Conservation (phyloP, 2,113 vertebrate species). For the human region GRCh38 chrX:137926501-137927000, state of each 20-base stretch:
- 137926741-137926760: slow-evolving; percentile 56
- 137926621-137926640: slow-evolving; percentile 18
- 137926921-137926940: slow-evolving; percentile 13
- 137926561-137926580: background rate
- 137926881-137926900: slow-evolving; percentile 57
- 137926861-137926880: slow-evolving; percentile 69
- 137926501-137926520: background rate
- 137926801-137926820: slow-evolving; percentile 69
- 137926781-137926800: slow-evolving; percentile 70
- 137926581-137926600: slow-evolving; percentile 37
- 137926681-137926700: slow-evolving; percentile 52
- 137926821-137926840: slow-evolving; percentile 73
- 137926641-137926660: slow-evolving; percentile 9
- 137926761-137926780: slow-evolving; percentile 59
- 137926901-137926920: slow-evolving; percentile 38
- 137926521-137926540: background rate
- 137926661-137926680: slow-evolving; percentile 1
- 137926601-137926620: slow-evolving; percentile 12
- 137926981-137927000: slow-evolving; percentile 64
- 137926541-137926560: background rate
- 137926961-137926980: slow-evolving; percentile 44
- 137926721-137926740: slow-evolving; percentile 62
- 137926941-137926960: slow-evolving; percentile 49
- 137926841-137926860: slow-evolving; percentile 71
- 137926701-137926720: slow-evolving; percentile 53